These are phyloP conservation scores for Pardalotus punctatus DNA, from an alignment of 2,113 vertebrate genomes.

Conservation along the genomic window DNA sequence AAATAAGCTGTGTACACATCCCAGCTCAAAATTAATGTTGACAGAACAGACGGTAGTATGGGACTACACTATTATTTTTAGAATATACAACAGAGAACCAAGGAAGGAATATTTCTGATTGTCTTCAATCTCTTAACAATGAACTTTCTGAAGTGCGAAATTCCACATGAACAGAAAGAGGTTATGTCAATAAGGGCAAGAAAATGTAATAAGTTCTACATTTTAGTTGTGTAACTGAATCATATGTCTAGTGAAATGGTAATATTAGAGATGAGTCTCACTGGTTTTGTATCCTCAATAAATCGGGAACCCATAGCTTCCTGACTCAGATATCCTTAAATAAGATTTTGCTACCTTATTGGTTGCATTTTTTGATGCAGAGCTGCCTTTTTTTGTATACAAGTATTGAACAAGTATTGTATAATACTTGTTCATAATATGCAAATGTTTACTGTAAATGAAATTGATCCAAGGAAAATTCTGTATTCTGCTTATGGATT, in stretches of 20 bases:
- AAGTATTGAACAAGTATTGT: too few relatives aligned
- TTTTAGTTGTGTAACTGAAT: neutral
- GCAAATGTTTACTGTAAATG: neutral
- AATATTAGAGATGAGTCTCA: neutral
- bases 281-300: neutral
- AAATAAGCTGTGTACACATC: neutral
- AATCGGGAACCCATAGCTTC: neutral
- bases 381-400: neutral
- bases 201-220: neutral
- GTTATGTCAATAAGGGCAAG: neutral
- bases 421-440: neutral
- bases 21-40: neutral
- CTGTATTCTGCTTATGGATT: neutral
- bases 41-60: neutral
- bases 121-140: neutral
- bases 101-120: neutral
- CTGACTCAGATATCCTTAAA: neutral
- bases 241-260: neutral
- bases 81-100: neutral
- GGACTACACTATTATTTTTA: neutral
- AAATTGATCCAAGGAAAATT: neutral
- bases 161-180: neutral
- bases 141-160: neutral
- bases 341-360: neutral
- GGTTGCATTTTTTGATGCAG: neutral